Conservation (phyloP, 1,140 invertebrate species). For the Anagrus nilaparvatae region DNA sequence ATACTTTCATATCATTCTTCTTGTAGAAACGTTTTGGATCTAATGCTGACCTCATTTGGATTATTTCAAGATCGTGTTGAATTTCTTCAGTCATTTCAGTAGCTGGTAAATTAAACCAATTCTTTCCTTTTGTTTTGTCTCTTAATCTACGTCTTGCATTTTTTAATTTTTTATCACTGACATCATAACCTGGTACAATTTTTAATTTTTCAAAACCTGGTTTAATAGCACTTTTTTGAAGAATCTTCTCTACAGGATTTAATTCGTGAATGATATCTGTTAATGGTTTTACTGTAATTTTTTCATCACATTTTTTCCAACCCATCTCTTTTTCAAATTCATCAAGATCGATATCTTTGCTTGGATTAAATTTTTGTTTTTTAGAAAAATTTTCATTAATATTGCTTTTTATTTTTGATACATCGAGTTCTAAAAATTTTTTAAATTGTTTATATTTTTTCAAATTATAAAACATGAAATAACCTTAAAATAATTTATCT, state of each 20-base stretch:
- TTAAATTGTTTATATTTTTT: conserved; percentile 5
- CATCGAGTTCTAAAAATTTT: conserved; percentile 17
- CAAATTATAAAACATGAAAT: neutral
- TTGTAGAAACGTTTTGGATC: conserved; percentile 93
- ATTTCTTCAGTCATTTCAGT: conserved; percentile 81
- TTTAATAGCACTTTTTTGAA: conserved; percentile 54
- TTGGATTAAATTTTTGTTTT: conserved; percentile 13
- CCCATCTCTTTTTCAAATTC: conserved; percentile 37
- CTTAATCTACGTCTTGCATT: conserved; percentile 49
- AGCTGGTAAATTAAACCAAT: conserved; percentile 81
- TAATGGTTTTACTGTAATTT: conserved; percentile 7
- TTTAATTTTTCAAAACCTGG: conserved; percentile 57
- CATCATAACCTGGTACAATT: conserved; percentile 48
- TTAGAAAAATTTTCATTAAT: conserved; percentile 8
- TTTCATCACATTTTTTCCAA: conserved; percentile 33
- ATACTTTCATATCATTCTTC: conserved; percentile 72
- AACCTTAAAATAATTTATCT: neutral
- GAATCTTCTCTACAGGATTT: conserved; percentile 26
- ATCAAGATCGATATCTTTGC: conserved; percentile 26
- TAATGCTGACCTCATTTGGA: conserved; percentile 86
- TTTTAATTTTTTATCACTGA: conserved; percentile 49
- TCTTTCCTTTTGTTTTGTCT: conserved; percentile 69
- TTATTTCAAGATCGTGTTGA: conserved; percentile 73
- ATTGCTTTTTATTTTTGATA: conserved; percentile 18
- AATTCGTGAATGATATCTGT: conserved; percentile 19